Conservation (phyloP, 2,113 vertebrate genomes). For the Chaetops frenatus region DNA sequence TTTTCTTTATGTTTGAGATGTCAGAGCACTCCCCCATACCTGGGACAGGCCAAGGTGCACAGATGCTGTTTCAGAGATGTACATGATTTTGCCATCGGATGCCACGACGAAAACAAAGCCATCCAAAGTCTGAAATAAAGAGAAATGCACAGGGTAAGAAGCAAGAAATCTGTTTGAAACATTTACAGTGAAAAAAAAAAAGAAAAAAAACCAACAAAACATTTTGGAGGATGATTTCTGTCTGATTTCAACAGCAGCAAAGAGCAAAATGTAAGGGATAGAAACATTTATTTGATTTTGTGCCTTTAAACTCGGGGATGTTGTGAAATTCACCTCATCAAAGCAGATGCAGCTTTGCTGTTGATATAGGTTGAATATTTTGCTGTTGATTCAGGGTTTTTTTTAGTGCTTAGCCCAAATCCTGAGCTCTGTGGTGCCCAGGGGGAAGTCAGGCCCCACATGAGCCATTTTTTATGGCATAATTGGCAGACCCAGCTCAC, state of each 20-base stretch:
- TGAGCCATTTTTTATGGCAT: constrained; percentile 46
- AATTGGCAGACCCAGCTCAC: constrained; percentile 29
- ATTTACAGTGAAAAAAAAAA: neutral
- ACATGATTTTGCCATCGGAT: constrained; percentile 96
- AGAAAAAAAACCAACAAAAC: too few relatives aligned
- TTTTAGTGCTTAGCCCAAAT: constrained; percentile 64
- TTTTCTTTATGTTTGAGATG: fast-evolving
- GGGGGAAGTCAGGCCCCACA: neutral
- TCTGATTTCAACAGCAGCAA: neutral
- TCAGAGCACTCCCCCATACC: constrained; percentile 68
- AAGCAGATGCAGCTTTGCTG: constrained; percentile 49
- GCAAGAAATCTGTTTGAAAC: neutral
- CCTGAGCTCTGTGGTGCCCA: constrained; percentile 56
- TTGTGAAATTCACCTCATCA: neutral
- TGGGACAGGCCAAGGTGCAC: constrained; percentile 94
- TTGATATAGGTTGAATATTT: too few relatives aligned
- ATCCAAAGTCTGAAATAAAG: constrained; percentile 83
- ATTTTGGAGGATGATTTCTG: neutral
- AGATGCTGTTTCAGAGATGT: constrained; percentile 95
- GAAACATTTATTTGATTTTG: neutral
- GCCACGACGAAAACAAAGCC: constrained; percentile 95
- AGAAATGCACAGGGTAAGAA: neutral
- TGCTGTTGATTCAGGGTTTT: constrained; percentile 36
- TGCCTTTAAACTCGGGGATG: neutral
- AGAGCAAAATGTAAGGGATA: neutral